Conservation (phyloP, 1,140 invertebrate species). For the Leptinotarsa undecemlineata region DNA sequence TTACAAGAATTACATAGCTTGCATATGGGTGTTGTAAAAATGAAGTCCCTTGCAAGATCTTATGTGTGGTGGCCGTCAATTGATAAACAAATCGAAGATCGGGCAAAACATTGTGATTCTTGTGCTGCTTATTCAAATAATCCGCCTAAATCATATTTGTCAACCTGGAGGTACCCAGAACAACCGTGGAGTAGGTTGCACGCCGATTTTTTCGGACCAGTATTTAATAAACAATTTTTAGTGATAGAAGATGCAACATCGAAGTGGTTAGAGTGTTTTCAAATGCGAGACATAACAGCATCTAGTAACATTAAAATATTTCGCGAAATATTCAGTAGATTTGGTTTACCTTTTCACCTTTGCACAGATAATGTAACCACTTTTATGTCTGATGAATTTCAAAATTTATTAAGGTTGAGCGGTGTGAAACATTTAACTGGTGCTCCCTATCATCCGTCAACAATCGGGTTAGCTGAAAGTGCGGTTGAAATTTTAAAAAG, state of each 20-base stretch:
- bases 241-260: slow-evolving; percentile 6
- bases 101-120: neutral
- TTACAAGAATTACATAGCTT: slow-evolving; percentile 35
- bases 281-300: slow-evolving; percentile 35
- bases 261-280: slow-evolving; percentile 8
- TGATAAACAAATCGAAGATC: neutral
- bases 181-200: slow-evolving; percentile 44
- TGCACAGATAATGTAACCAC: slow-evolving; percentile 28
- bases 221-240: neutral
- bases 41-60: neutral
- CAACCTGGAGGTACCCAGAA: slow-evolving; percentile 6
- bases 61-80: neutral
- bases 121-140: neutral
- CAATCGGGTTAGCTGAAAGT: slow-evolving; percentile 25
- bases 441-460: slow-evolving; percentile 22
- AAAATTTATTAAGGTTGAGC: slow-evolving; percentile 27
- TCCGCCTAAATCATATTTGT: slow-evolving; percentile 7
- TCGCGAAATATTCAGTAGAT: slow-evolving; percentile 29
- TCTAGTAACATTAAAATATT: slow-evolving; percentile 30
- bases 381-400: slow-evolving; percentile 34
- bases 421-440: slow-evolving; percentile 1
- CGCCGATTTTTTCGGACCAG: neutral
- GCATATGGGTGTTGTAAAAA: neutral
- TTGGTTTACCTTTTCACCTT: slow-evolving; percentile 31
- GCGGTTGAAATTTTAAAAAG: slow-evolving; percentile 26